These are phyloP conservation scores for Elysia crispata DNA, from an alignment of 2,888 invertebrate genomes.

Conservation along the genomic window DNA sequence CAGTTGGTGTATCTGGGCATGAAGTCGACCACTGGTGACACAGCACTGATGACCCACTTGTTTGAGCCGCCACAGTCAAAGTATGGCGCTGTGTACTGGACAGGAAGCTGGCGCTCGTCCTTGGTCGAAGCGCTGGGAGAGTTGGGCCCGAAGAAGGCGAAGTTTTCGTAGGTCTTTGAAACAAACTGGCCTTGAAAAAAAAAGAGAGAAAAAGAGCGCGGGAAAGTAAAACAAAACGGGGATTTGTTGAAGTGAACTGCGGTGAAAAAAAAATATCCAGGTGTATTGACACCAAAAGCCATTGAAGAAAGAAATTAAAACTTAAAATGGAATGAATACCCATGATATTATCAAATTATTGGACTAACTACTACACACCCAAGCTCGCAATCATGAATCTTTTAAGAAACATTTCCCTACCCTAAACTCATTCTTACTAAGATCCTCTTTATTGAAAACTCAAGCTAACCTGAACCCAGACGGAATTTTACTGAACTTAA, in stretches of 20 bases:
- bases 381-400: no score
- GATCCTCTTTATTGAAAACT: no score
- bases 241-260: not conserved
- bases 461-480: no score
- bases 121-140: conserved; percentile 62
- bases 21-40: conserved; percentile 95
- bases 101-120: conserved; percentile 83
- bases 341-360: no score
- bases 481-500: no score
- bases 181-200: conserved; percentile 53
- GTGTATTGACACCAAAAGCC: not conserved
- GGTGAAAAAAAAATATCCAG: not conserved
- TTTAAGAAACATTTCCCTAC: no score
- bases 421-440: no score
- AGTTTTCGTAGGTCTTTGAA: conserved; percentile 57
- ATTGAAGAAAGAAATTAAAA: not conserved
- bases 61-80: conserved; percentile 96
- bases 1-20: conserved; percentile 82
- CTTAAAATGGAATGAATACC: no score
- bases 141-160: conserved; percentile 70
- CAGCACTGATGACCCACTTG: conserved; percentile 95
- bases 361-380: no score
- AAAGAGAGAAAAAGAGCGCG: no score
- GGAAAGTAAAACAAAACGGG: not conserved
- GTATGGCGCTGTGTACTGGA: conserved; percentile 95